Conservation (phyloP, 2,797 vertebrate genomes). For the Tympanoctomys barrerae region DNA sequence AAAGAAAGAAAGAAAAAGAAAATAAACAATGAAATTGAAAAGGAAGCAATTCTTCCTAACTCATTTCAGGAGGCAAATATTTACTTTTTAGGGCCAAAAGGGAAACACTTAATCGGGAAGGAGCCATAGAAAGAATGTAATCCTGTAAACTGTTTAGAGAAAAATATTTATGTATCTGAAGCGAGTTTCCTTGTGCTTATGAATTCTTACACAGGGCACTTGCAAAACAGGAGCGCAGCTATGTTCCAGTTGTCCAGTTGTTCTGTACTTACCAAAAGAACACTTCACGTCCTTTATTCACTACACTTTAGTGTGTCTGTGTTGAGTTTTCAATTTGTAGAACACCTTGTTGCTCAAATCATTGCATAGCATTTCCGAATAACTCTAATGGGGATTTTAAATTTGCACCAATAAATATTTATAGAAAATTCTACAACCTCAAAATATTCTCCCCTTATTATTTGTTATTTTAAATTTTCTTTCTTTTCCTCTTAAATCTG, state of each 20-base stretch:
- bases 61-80: background rate
- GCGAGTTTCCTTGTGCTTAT: background rate
- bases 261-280: conserved; percentile 17
- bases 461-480: conserved; percentile 8
- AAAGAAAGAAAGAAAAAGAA: too few species aligned
- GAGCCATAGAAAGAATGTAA: background rate
- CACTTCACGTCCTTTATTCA: background rate
- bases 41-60: too few species aligned
- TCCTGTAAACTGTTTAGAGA: background rate
- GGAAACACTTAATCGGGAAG: background rate
- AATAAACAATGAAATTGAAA: too few species aligned
- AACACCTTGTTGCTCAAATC: conserved; percentile 15
- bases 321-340: conserved; percentile 24
- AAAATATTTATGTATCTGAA: background rate
- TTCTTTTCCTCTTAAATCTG: background rate
- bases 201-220: background rate
- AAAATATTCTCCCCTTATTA: background rate
- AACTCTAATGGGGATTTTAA: conserved; percentile 40
- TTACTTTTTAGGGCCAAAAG: background rate
- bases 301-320: background rate
- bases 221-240: background rate
- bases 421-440: conserved; percentile 19
- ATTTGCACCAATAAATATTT: conserved; percentile 47
- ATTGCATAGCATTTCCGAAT: conserved; percentile 41
- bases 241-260: background rate